These are phyloP conservation scores for Coreoperca whiteheadi DNA, from an alignment of 2,113 vertebrate species.

Conservation along the genomic window DNA sequence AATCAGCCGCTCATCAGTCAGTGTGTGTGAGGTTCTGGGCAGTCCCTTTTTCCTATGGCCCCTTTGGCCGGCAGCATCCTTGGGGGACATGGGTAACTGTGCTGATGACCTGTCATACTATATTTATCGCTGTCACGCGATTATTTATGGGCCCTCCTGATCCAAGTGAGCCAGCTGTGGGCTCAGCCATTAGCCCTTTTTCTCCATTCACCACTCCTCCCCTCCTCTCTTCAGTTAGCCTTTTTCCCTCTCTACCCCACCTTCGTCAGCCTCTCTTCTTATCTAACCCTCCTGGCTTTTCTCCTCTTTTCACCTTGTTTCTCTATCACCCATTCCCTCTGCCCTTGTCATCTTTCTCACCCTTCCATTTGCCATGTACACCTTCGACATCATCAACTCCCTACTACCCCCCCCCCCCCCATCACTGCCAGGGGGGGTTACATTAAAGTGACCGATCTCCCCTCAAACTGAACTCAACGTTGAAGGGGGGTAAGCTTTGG, in stretches of 20 bases:
- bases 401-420: constrained; percentile 10
- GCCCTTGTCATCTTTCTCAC: constrained; percentile 34
- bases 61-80: constrained; percentile 55
- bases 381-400: constrained; percentile 20
- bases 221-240: constrained; percentile 48
- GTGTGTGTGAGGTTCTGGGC: constrained; percentile 21
- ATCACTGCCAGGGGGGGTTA: constrained; percentile 29
- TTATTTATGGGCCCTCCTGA: constrained; percentile 66
- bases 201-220: constrained; percentile 8
- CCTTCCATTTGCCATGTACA: constrained; percentile 26
- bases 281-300: constrained; percentile 7
- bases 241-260: constrained; percentile 15
- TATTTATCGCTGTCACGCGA: constrained; percentile 74
- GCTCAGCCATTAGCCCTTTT: constrained; percentile 53
- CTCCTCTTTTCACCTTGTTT: background rate
- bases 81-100: constrained; percentile 50
- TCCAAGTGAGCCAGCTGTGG: constrained; percentile 45
- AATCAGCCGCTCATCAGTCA: constrained; percentile 58
- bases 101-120: constrained; percentile 73
- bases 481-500: background rate
- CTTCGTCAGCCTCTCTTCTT: background rate
- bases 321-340: background rate
- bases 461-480: constrained; percentile 15
- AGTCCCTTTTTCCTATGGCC: constrained; percentile 21
- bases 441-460: constrained; percentile 45